phyloP scores from a whole-genome alignment of 2,888 invertebrate species.

The Agrotis exclamationis region DNA sequence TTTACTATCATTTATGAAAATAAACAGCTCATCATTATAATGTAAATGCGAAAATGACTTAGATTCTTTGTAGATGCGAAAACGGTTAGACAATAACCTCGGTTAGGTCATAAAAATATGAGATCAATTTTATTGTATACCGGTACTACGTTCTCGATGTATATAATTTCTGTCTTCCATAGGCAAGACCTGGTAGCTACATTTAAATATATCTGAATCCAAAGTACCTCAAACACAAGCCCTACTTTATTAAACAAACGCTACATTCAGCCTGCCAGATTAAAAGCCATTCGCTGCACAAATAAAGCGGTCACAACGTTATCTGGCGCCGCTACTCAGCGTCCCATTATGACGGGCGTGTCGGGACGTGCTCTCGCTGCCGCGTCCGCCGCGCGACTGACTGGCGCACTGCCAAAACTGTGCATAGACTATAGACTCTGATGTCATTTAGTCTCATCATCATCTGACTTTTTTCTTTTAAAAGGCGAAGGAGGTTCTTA shows the following conservation, averaged over 20 bases:
- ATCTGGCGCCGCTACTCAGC: constrained; percentile 49
- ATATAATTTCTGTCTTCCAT: background rate
- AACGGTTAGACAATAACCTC: no score
- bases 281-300: constrained; percentile 53
- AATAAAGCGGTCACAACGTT: constrained; percentile 47
- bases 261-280: constrained; percentile 37
- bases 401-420: constrained; percentile 62
- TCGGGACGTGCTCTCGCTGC: constrained; percentile 47
- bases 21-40: no score
- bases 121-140: background rate
- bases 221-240: constrained; percentile 4
- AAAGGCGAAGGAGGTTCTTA: no score
- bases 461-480: background rate
- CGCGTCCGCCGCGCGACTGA: constrained; percentile 51
- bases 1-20: no score
- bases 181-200: no score
- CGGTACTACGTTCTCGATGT: background rate
- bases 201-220: background rate
- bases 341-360: constrained; percentile 50
- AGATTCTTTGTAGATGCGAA: background rate
- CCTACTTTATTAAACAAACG: constrained; percentile 1
- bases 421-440: constrained; percentile 48
- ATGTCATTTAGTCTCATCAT: constrained; percentile 51
- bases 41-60: background rate
- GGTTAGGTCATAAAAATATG: no score